phyloP scores from a whole-genome alignment of 2,888 invertebrate species.

The Protodeltote pygarga region DNA sequence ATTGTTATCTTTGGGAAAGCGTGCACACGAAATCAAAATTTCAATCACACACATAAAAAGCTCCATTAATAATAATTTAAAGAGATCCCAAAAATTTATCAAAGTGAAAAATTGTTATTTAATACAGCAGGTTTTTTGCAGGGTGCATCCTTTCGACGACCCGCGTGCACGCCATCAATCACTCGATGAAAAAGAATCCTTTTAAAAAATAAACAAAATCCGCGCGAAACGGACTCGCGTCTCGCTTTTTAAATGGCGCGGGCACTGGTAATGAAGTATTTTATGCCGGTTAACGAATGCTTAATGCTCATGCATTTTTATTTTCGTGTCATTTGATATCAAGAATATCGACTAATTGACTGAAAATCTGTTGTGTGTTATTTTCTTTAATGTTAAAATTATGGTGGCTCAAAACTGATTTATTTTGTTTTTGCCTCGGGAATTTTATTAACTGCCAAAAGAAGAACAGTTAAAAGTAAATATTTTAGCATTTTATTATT shows the following conservation, averaged over 20 bases:
- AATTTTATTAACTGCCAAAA: no score
- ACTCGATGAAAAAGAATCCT: slow-evolving; percentile 59
- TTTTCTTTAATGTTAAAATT: slow-evolving; percentile 23
- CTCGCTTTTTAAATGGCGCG: slow-evolving; percentile 52
- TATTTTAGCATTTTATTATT: slow-evolving; percentile 27
- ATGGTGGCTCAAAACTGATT: not conserved
- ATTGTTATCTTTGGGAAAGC: no score
- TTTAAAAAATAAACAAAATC: slow-evolving; percentile 64
- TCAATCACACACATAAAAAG: slow-evolving; percentile 18
- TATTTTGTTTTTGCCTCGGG: slow-evolving; percentile 1
- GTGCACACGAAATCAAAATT: slow-evolving; percentile 4
- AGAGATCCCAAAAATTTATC: slow-evolving; percentile 56
- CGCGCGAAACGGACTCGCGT: slow-evolving; percentile 58
- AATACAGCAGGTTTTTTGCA: slow-evolving; percentile 69
- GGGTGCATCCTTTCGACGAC: slow-evolving; percentile 58
- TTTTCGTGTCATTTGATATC: slow-evolving; percentile 52
- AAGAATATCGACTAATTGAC: slow-evolving; percentile 57
- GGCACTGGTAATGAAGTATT: slow-evolving; percentile 57
- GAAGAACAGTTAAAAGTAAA: slow-evolving; percentile 12
- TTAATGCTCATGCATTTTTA: slow-evolving; percentile 39
- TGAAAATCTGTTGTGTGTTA: slow-evolving; percentile 49
- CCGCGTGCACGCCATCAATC: slow-evolving; percentile 65
- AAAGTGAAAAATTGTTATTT: slow-evolving; percentile 77
- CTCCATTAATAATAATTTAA: slow-evolving; percentile 49
- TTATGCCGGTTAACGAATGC: slow-evolving; percentile 56